Evolutionary conservation across 2,113 vertebrate genomes (phyloP).

Genomic region (Microtus montanus): DNA sequence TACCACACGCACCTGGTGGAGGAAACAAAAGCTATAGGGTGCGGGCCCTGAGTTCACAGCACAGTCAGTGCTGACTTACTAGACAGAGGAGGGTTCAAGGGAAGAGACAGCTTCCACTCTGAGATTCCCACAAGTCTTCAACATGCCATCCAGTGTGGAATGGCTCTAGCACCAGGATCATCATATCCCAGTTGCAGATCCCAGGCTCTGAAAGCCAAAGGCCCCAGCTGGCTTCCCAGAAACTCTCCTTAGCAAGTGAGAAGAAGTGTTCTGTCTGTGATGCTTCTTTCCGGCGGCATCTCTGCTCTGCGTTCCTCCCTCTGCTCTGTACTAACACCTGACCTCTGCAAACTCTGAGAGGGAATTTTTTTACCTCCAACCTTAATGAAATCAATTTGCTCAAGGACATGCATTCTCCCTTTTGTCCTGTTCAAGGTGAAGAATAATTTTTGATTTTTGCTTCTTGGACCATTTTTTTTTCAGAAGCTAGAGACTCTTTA

Average conservation of each 20-base stretch:
- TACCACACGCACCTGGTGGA: not conserved
- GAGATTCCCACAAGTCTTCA: not conserved
- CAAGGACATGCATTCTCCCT: not conserved
- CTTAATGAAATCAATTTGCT: not conserved
- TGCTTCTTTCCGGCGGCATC: not conserved
- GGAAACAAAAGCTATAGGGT: not conserved
- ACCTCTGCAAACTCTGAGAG: not conserved
- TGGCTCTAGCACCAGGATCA: not conserved
- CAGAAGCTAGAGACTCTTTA: not conserved
- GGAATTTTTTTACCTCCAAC: not conserved
- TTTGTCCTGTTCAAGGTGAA: not conserved
- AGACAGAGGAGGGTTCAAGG: not conserved
- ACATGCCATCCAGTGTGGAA: too few species aligned
- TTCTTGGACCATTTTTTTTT: not conserved
- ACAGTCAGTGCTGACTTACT: not conserved
- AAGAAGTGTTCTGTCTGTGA: not conserved
- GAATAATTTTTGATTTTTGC: too few species aligned
- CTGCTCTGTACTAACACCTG: accelerated
- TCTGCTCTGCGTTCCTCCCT: not conserved
- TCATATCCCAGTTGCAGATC: not conserved
- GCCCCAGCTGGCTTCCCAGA: not conserved
- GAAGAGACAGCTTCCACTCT: not conserved
- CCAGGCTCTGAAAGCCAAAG: not conserved
- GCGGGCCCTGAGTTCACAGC: not conserved
- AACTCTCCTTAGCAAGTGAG: not conserved